A percentile compares a stretch with the other conserved stretches of the same genome.
These are phyloP conservation scores for Euclidia mi DNA, from an alignment of 2,888 invertebrate genomes.

Conservation along the genomic window DNA sequence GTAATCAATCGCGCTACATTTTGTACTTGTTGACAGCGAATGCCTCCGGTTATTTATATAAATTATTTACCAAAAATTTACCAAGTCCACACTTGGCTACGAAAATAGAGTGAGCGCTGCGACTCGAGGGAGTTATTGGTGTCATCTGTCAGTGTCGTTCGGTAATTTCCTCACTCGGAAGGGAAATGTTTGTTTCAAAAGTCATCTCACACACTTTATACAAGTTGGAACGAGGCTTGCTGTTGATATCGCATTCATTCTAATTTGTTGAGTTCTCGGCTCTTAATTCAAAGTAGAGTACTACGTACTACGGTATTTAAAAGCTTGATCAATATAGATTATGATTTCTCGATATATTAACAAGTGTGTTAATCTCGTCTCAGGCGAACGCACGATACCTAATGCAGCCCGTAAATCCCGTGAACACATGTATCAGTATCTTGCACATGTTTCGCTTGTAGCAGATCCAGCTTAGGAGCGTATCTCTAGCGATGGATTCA, in stretches of 20 bases:
- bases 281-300: constrained; percentile 27
- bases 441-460: constrained; percentile 20
- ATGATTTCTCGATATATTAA: constrained; percentile 37
- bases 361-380: constrained; percentile 41
- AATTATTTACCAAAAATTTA: constrained; percentile 62
- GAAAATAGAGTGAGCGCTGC: constrained; percentile 69
- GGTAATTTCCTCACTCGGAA: constrained; percentile 80
- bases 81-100: constrained; percentile 66
- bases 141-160: constrained; percentile 85
- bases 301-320: constrained; percentile 10
- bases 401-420: constrained; percentile 31
- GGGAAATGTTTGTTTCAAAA: constrained; percentile 81
- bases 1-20: constrained; percentile 34
- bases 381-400: constrained; percentile 49
- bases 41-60: constrained; percentile 42
- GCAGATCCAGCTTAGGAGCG: constrained; percentile 23
- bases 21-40: constrained; percentile 43
- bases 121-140: constrained; percentile 80
- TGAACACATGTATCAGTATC: constrained; percentile 25
- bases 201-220: constrained; percentile 75
- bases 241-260: constrained; percentile 45
- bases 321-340: constrained; percentile 13
- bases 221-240: constrained; percentile 60
- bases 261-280: constrained; percentile 32
- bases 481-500: constrained; percentile 25